Conservation (phyloP, 2,113 vertebrate genomes). For the Brachypodius melanocephalos region DNA sequence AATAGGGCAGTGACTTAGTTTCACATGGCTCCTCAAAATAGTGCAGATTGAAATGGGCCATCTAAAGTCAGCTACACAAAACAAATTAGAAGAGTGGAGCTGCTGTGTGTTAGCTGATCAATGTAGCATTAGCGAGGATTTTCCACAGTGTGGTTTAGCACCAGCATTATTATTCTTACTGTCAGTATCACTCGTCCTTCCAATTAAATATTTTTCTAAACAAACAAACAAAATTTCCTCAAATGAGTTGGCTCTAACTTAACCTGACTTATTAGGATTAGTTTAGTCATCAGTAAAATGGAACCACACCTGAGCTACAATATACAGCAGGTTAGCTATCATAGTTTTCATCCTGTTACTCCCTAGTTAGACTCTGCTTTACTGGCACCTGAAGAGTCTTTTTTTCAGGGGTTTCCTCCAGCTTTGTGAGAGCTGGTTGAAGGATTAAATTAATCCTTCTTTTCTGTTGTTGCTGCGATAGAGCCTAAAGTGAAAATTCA, state of each 20-base stretch:
- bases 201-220: constrained; percentile 31
- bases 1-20: neutral
- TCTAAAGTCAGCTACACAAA: constrained; percentile 46
- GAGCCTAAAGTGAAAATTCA: neutral
- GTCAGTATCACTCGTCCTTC: neutral
- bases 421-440: neutral
- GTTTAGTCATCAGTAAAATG: constrained; percentile 16
- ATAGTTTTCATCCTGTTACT: neutral
- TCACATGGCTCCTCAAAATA: constrained; percentile 29
- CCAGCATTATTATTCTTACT: neutral
- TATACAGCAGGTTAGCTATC: neutral
- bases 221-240: constrained; percentile 45
- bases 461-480: neutral
- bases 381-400: neutral
- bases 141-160: constrained; percentile 13
- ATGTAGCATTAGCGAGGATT: constrained; percentile 39
- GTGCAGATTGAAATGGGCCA: constrained; percentile 11
- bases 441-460: neutral
- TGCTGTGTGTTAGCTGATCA: constrained; percentile 30
- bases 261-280: neutral
- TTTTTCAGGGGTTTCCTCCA: neutral
- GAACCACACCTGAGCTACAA: neutral
- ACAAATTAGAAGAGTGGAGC: constrained; percentile 8
- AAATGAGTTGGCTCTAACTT: neutral
- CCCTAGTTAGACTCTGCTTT: neutral